Percentiles rank a stretch among this genome's conserved stretches.
These are phyloP conservation scores for Protophormia terraenovae DNA, from an alignment of 2,888 invertebrate species.

Conservation along the genomic window DNA sequence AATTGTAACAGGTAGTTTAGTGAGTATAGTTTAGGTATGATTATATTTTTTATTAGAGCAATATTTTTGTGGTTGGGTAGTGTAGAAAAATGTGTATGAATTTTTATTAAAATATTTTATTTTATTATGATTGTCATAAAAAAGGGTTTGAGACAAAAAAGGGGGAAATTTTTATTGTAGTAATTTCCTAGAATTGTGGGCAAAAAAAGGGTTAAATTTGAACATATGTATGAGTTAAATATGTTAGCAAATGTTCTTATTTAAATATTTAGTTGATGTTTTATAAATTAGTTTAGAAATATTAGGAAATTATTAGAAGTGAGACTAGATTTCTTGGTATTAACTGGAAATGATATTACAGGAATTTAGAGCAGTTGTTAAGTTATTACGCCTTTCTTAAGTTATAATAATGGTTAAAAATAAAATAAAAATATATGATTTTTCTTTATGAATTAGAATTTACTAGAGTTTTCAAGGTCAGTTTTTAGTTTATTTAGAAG, in stretches of 20 bases:
- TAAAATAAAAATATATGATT: too few relatives aligned
- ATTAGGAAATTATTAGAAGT: neutral
- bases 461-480: too few relatives aligned
- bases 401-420: neutral
- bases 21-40: neutral
- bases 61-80: slow-evolving; percentile 32
- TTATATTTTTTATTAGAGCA: slow-evolving; percentile 35
- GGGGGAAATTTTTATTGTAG: slow-evolving; percentile 8
- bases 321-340: neutral
- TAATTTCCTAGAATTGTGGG: neutral
- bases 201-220: neutral
- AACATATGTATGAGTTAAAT: neutral
- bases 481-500: too few relatives aligned
- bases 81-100: neutral
- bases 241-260: neutral
- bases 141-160: slow-evolving; percentile 9
- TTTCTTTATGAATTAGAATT: too few relatives aligned
- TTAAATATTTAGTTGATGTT: neutral
- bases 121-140: slow-evolving; percentile 16
- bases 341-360: neutral
- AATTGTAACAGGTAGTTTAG: slow-evolving; percentile 33
- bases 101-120: neutral
- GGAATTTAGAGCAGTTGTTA: neutral
- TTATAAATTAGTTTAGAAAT: neutral
- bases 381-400: neutral